Base-by-base conservation (phyloP, 2,888 invertebrate genomes). In the Monoplex corrugatus region DNA sequence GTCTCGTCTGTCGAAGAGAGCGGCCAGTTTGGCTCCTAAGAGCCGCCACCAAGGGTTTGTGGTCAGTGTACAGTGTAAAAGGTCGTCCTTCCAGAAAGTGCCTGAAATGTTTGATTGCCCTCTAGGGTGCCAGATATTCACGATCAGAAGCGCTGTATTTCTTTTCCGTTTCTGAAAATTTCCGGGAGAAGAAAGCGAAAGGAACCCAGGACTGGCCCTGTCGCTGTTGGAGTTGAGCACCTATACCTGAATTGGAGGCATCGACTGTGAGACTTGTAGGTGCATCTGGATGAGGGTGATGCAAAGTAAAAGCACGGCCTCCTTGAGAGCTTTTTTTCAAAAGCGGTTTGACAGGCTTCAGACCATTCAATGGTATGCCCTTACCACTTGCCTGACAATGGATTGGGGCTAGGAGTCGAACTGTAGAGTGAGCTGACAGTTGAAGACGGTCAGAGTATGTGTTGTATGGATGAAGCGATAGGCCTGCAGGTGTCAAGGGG, bases 261-360 rank as follows among this genome's bases (percentile, higher is more conserved):
- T 89, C 89, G 0, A 89, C 89, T 50, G 87, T 89, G 50, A 89
- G 83, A 44, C 83, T 87, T 45, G 89, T 87, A 2, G 50, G 68
- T 43, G 84, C 38, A 35, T 87, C 75, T 68, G 87, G 23, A 2
- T 50, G 44, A 32, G 89, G 89, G 43, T 89, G 89, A 63, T 87
- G 80, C n/a, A n/a, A n/a, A n/a, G n/a, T 75, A 50, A 57, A 6
- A 89, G 86, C 8, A 63, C 63, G 0, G 83, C 82, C 35, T 63
- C 38, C 6, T 35, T 72, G 38, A 82, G 45, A 2, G 72, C 85
- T 89, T 78, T 83, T 63, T 82, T 6, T 89, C 83, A 57, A 89
- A 89, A 0, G 87, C 50, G 10, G 44, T 32, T 87, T 83, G 87
- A 43, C 84, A 87, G 32, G 68, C 57, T 35, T 13, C 72, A 44